Conservation (phyloP, 2,113 vertebrate species). For the Pimephales promelas region DNA sequence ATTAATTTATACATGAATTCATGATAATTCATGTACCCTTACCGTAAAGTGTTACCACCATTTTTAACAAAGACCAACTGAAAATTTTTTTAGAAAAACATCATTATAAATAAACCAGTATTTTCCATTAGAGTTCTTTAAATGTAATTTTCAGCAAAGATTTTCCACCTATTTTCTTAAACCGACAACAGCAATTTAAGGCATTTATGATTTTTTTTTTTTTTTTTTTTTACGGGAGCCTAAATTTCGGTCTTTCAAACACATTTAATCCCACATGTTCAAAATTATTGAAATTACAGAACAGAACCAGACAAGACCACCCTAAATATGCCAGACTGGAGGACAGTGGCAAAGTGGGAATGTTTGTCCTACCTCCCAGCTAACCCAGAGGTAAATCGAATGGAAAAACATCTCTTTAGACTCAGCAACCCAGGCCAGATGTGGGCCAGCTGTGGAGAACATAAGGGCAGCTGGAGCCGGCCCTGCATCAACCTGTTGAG, state of each 20-base stretch:
- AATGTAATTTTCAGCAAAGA: not conserved
- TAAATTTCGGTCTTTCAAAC: not conserved
- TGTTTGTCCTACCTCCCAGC: slow-evolving; percentile 17
- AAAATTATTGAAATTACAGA: slow-evolving; percentile 1
- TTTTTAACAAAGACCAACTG: not conserved
- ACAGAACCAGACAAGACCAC: not conserved
- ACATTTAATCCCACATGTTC: not conserved
- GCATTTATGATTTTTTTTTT: not conserved
- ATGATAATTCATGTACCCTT: no score
- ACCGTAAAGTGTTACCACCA: no score
- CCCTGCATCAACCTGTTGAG: slow-evolving; percentile 86
- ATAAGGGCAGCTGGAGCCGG: slow-evolving; percentile 81
- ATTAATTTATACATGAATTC: no score
- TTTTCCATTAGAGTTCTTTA: not conserved
- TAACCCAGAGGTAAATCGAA: not conserved
- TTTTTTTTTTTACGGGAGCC: no score
- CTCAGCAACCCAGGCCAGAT: slow-evolving; percentile 75
- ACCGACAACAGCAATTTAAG: not conserved
- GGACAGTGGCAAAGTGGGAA: not conserved
- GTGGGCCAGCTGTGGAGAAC: slow-evolving; percentile 83
- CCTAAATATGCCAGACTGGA: slow-evolving; percentile 3
- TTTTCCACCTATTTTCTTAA: not conserved
- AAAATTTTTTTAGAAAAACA: not conserved
- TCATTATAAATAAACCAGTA: not conserved
- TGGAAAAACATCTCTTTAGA: slow-evolving; percentile 66